Base-by-base conservation (phyloP, 1,140 invertebrate species). In the Temnothorax longispinosus region DNA sequence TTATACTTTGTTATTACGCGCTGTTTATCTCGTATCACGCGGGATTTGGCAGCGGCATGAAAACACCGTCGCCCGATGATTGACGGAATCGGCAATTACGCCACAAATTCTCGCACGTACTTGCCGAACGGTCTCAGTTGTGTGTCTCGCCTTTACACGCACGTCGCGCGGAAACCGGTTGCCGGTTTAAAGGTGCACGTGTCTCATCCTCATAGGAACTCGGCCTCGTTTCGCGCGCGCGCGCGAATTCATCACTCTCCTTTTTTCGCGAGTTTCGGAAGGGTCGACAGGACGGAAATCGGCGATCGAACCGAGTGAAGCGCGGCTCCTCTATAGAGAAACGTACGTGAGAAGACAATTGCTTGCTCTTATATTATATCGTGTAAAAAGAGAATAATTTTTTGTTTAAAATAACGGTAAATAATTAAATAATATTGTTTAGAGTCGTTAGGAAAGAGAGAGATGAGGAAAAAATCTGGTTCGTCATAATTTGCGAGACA, bases 141-240 rank as follows among this genome's bases (percentile, higher is more conserved):
- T 54, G 88, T 58, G 88, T 89, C 67, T 69, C 65, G 84, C 60
- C 54, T 78, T 77, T 87, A 86, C 90, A 91, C 88, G 89, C 87
- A 85, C 85, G 64, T 74, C 86, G 87, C 86, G 87, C 62, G 88
- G 82, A 86, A 92, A 93, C 93, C 93, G 93, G 93, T 93, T 93
- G 84, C 69, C 58, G 72, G 32, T 88, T 90, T 86, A 90, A 90
- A 86, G 72, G 50, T 89, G 87, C 87, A 85, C 76, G 81, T 88
- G 89, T 89, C 87, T 60, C 62, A 50, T 87, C 64, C 75, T 69
- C 88, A 64, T 65, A 80, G 86, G 76, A 89, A 86, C 88, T 27
- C 27, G 76, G 71, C 87, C 87, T 75, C 75, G 75, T 77, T 89
- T 67, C n/a, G 41, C 56, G 44, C 21, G 54, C 8, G 65, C 56